phyloP scores from a whole-genome alignment of 2,888 invertebrate species.

The Tuberolachnus salignus region DNA sequence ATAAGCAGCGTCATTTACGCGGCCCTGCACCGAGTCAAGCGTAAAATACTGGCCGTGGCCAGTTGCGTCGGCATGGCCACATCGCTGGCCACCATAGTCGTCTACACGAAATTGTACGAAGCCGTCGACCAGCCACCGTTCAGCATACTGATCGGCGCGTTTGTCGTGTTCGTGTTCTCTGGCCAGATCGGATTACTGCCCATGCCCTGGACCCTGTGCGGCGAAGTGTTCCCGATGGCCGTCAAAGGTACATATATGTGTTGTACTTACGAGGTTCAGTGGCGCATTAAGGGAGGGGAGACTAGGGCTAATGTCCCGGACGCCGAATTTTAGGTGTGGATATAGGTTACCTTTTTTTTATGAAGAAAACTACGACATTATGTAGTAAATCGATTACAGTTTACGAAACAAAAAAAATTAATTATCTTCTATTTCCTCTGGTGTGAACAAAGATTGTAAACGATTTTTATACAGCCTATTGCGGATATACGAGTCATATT shows the following conservation, averaged over 20 bases:
- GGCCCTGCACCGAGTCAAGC: constrained; percentile 6
- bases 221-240: constrained; percentile 45
- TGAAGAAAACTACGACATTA: too few relatives aligned
- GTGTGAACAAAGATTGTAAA: too few relatives aligned
- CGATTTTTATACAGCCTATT: too few relatives aligned
- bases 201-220: constrained; percentile 29
- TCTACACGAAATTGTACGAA: neutral
- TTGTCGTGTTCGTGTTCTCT: constrained; percentile 26
- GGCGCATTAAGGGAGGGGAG: too few relatives aligned
- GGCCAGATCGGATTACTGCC: constrained; percentile 25
- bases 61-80: constrained; percentile 34
- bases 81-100: constrained; percentile 7
- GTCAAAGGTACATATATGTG: constrained; percentile 41
- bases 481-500: too few relatives aligned
- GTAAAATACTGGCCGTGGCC: constrained; percentile 7
- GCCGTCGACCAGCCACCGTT: neutral
- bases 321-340: too few relatives aligned
- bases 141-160: neutral
- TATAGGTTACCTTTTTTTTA: too few relatives aligned
- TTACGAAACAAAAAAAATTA: too few relatives aligned
- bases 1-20: neutral
- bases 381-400: too few relatives aligned
- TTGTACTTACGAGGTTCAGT: too few relatives aligned
- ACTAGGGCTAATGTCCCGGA: too few relatives aligned
- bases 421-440: too few relatives aligned